Percentiles rank a stretch among this genome's conserved stretches.
Conservation (phyloP, 2,113 vertebrate species). For the Uria aalge region DNA sequence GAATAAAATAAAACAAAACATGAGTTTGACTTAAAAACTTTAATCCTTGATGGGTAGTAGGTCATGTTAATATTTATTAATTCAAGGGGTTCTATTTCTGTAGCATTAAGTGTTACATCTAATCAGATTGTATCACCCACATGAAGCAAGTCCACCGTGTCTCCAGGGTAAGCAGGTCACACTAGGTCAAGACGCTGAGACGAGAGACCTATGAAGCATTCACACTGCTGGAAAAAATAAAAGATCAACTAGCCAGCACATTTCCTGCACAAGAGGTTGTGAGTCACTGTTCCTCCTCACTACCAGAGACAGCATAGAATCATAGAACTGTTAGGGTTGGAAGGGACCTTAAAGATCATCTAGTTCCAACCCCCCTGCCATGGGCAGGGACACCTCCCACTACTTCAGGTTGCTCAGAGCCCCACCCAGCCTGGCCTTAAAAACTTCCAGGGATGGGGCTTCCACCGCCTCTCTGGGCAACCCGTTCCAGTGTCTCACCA, state of each 20-base stretch:
- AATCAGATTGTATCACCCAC: neutral
- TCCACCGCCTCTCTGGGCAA: no score
- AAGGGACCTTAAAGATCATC: no score
- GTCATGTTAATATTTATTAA: neutral
- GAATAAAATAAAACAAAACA: neutral
- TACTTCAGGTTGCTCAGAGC: no score
- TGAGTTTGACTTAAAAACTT: neutral
- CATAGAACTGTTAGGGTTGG: no score
- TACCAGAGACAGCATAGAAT: neutral
- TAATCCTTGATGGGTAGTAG: neutral
- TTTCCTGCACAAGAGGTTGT: neutral
- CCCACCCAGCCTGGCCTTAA: no score
- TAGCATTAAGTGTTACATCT: neutral
- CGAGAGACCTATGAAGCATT: neutral
- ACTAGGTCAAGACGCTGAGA: neutral
- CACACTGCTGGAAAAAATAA: neutral
- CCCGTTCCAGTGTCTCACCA: no score
- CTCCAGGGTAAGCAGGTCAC: neutral
- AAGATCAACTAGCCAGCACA: accelerated
- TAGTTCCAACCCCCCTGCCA: no score
- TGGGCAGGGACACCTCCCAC: no score
- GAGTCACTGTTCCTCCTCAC: neutral
- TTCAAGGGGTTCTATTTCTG: neutral
- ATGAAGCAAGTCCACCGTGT: neutral
- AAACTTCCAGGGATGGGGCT: no score